Evolutionary conservation across 2,888 invertebrate species (phyloP).

Genomic region (Andrena chrysosceles): DNA sequence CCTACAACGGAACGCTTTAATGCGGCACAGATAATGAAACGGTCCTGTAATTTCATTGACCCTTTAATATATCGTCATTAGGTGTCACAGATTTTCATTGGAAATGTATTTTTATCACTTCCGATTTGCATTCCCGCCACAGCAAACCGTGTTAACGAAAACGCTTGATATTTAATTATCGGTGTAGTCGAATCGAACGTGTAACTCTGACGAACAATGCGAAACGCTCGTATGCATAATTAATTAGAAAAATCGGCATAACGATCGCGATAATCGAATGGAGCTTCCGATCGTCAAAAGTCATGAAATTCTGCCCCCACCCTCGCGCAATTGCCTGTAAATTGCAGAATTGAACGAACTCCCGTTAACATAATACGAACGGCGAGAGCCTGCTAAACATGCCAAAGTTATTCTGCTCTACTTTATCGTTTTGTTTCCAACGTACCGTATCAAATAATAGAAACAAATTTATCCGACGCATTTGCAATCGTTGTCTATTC

Average conservation of each 20-base stretch:
- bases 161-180: slow-evolving; percentile 50
- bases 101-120: slow-evolving; percentile 11
- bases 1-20: background rate
- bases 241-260: slow-evolving; percentile 34
- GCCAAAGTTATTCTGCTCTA: slow-evolving; percentile 1
- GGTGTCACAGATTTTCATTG: slow-evolving; percentile 11
- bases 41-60: slow-evolving; percentile 5
- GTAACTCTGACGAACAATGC: slow-evolving; percentile 36
- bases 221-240: slow-evolving; percentile 36
- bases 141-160: slow-evolving; percentile 29
- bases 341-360: slow-evolving; percentile 29
- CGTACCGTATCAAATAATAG: background rate
- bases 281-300: slow-evolving; percentile 8
- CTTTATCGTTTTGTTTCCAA: slow-evolving; percentile 8
- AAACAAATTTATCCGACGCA: background rate
- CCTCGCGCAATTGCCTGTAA: slow-evolving; percentile 21
- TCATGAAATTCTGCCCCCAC: slow-evolving; percentile 15
- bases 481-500: background rate
- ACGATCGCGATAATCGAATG: slow-evolving; percentile 25
- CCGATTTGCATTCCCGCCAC: slow-evolving; percentile 15
- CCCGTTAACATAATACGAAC: slow-evolving; percentile 31
- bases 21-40: slow-evolving; percentile 8
- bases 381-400: slow-evolving; percentile 25
- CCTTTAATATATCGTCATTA: background rate
- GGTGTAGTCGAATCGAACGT: slow-evolving; percentile 1